phyloP scores from a whole-genome alignment of 2,113 vertebrate species.

The Chauna torquata region DNA sequence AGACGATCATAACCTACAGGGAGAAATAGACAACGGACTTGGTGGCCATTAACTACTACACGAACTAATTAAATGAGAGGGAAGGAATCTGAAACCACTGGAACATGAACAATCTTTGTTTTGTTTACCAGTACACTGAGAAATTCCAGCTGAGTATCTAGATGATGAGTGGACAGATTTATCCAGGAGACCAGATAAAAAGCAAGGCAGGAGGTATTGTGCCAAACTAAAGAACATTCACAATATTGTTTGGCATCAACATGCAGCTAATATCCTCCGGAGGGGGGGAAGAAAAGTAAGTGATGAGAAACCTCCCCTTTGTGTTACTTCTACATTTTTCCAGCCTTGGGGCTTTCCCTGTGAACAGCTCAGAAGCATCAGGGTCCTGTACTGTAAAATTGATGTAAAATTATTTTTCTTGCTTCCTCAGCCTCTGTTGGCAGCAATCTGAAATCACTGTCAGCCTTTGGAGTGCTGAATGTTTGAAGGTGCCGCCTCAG shows the following conservation, averaged over 20 bases:
- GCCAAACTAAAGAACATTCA: not conserved
- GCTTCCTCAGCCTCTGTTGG: not conserved
- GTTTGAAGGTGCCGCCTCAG: not conserved
- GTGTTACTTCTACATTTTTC: not conserved
- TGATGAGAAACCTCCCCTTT: not conserved
- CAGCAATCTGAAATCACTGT: not conserved
- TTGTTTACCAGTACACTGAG: not conserved
- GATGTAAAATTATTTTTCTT: not conserved
- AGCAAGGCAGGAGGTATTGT: not conserved
- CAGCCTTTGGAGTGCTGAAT: not conserved
- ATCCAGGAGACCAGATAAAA: not conserved
- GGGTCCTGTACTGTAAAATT: not conserved
- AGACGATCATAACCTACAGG: not conserved
- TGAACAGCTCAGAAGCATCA: not conserved
- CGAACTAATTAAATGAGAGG: conserved; percentile 13
- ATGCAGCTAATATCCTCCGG: not conserved
- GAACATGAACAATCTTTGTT: not conserved
- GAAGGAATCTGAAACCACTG: not conserved
- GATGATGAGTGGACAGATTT: not conserved
- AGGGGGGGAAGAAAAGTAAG: not conserved
- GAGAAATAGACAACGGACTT: not conserved
- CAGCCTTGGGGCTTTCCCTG: not conserved
- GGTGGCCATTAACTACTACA: not conserved
- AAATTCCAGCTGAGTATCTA: conserved; percentile 10
- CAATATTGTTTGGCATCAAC: not conserved